Percentiles rank a stretch among this genome's conserved stretches.
These are phyloP conservation scores for Limonius californicus DNA, from an alignment of 1,140 invertebrate genomes.

Conservation along the genomic window DNA sequence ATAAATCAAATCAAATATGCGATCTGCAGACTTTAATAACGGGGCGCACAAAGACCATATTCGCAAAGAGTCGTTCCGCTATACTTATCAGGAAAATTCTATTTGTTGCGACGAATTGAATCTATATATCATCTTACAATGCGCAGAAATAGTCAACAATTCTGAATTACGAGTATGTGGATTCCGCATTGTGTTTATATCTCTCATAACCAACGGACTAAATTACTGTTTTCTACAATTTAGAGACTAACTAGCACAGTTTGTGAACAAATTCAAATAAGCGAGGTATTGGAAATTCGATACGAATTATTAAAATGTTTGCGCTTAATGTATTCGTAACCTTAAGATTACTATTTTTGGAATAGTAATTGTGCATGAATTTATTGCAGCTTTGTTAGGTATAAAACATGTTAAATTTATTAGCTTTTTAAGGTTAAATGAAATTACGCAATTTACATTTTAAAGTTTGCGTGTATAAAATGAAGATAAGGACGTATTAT, in stretches of 20 bases:
- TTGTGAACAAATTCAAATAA: no score
- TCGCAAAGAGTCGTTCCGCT: conserved; percentile 13
- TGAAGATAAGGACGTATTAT: no score
- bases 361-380: no score
- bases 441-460: no score
- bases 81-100: conserved; percentile 43
- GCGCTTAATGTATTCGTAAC: no score
- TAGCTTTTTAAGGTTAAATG: neutral
- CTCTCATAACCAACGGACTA: neutral
- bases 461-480: no score
- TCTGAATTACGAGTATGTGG: neutral
- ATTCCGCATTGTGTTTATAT: conserved; percentile 2
- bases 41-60: conserved; percentile 20
- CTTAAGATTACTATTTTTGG: no score
- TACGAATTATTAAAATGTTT: no score
- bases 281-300: no score
- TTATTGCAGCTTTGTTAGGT: no score
- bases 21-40: conserved; percentile 16
- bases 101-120: conserved; percentile 50
- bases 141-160: conserved; percentile 12
- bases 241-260: no score
- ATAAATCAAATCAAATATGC: conserved; percentile 26
- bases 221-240: neutral
- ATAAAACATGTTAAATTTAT: neutral
- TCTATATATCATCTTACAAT: conserved; percentile 39